Base-by-base conservation (phyloP, 2,113 vertebrate species). In the Lethenteron reissneri region DNA sequence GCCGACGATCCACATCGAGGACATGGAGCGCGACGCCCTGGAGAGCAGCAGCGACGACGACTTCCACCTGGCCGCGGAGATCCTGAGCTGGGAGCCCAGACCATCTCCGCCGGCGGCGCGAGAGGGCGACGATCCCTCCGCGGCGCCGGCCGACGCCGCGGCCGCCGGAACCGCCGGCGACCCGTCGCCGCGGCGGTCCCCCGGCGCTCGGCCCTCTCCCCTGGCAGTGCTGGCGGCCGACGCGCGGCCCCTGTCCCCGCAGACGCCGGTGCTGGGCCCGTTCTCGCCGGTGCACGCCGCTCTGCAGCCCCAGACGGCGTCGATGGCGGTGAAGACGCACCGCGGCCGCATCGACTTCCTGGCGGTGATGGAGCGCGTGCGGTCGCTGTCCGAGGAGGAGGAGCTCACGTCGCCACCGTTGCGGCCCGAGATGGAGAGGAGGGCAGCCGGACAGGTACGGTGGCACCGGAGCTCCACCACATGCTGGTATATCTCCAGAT, bases 1-100 rank as follows among this genome's bases (percentile, higher is more conserved):
- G 64, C 64, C 64, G 64, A n/a, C 25, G n/a, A 68, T 68, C 64
- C 64, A 68, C n/a, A 25, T 68, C n/a, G 64, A 68, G 64, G 64
- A 68, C 9, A 17, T 68, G 25, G 64, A 68, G 64, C 64, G 64
- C 25, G 64, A 68, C 25, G 64, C 64, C 25, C 25, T 68, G 64
- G 64, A 68, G 64, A n/a, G 25, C 9, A 10, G 64, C 25, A 25
- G 64, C n/a, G 64, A 68, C n/a, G 64, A 68, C n/a, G 64, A 68
- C n/a, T 41, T 41, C 41, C 41, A 41, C 41, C 41, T 41, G 41
- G 41, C 41, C 41, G 41, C 41, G 41, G 41, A 41, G 41, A 41
- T 41, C 41, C 41, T 41, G 41, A 41, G 41, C 41, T 41, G 41
- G 41, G 41, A 41, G 41, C 41, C 41, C 41, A 41, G 41, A 41